phyloP scores from a whole-genome alignment of 2,888 invertebrate species.

The Polydrusus tereticollis region DNA sequence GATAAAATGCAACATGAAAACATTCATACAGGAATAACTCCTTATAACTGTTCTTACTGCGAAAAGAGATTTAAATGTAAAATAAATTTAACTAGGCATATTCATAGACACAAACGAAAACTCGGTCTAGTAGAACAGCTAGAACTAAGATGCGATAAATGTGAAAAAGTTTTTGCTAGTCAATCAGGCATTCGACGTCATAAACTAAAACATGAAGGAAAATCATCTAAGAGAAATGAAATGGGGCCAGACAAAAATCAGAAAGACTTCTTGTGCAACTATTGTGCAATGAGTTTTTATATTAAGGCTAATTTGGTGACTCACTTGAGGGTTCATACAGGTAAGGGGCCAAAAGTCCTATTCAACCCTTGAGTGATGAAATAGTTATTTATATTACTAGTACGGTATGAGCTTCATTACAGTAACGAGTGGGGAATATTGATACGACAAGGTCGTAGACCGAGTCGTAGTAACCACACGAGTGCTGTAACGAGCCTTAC shows the following conservation, averaged over 20 bases:
- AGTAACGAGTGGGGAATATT: too few species aligned
- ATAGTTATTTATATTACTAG: too few species aligned
- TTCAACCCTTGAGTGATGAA: too few species aligned
- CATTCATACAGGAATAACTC: neutral
- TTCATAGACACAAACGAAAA: neutral
- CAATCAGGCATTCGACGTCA: neutral
- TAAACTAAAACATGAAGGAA: slow-evolving; percentile 16
- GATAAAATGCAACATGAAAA: neutral
- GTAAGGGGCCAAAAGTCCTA: too few species aligned
- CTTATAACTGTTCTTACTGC: neutral
- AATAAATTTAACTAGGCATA: neutral
- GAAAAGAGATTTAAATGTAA: slow-evolving; percentile 1
- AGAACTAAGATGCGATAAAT: neutral
- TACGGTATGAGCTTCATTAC: too few species aligned
- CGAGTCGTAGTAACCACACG: too few species aligned
- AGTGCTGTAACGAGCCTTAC: too few species aligned
- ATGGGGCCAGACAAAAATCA: neutral
- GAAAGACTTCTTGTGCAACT: neutral
- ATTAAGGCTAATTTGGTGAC: neutral
- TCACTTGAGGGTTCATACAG: slow-evolving; percentile 10
- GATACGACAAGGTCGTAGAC: too few species aligned
- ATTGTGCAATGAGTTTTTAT: slow-evolving; percentile 1
- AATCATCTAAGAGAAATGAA: neutral
- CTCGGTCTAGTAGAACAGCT: neutral
- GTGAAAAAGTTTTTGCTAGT: slow-evolving; percentile 9